Base-by-base conservation (phyloP, 2,113 vertebrate genomes). In the Zosterops hypoxanthus region DNA sequence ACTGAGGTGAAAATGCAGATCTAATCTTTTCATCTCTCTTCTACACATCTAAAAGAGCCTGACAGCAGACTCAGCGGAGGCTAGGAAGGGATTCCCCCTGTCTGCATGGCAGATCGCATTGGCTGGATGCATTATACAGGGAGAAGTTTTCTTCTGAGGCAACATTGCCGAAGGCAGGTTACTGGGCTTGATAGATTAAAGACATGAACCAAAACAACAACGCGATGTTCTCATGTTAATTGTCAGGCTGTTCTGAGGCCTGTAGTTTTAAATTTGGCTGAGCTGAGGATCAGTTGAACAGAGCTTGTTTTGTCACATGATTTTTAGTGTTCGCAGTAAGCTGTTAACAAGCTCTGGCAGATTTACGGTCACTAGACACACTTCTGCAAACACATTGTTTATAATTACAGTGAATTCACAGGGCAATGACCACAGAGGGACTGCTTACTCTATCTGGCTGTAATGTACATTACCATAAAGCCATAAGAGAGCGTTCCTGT, bases 141-240 rank as follows among this genome's bases (percentile, higher is more conserved):
- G 86, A 89, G 92, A 79, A 79, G 88, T 86, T 97, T 86, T 73
- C 87, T 96, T 95, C 76, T 29, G 79, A 94, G 90, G 92, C 95
- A 94, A 86, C 82, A 83, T 97, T 95, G 97, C 96, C 96, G 23
- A 96, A 92, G 96, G 97, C 95, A 92, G 90, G 94, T 95, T 93
- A 81, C 96, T 95, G 89, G 95, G 93, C 93, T 97, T 97, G 97
- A 97, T 87, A 96, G 90, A 97, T 97, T 94, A 97, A 96, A 97
- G 94, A 94, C 92, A 7, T 84, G 95, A 97, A 93, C 88, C 83
- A 96, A 92, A 96, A 96, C 95, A 97, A 93, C 92, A 76, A 84
- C 33, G 50, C 92, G 77, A 17, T 70, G 72, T 84, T 95, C 93
- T 97, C 95, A 46, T 95, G 92, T 88, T 97, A 96, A 97, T 97